Evolutionary conservation across 2,797 vertebrate genomes (phyloP).

Genomic region (Gymnopithys bicolor): DNA sequence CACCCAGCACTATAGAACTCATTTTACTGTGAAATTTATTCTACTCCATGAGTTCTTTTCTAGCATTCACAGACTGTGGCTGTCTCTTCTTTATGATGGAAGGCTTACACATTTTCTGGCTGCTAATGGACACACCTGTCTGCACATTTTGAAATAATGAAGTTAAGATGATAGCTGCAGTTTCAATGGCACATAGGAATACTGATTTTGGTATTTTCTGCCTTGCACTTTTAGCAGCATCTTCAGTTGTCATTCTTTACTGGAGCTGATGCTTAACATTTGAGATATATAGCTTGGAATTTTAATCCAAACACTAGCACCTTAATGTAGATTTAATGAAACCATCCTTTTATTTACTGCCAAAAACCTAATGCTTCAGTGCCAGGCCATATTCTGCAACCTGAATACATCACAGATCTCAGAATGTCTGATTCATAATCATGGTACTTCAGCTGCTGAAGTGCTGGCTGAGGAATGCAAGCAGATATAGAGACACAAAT

Average conservation of each 20-base stretch:
- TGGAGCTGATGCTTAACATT: neutral
- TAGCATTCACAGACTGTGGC: neutral
- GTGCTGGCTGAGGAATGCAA: neutral
- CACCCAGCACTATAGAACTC: neutral
- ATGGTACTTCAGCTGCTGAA: neutral
- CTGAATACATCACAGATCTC: neutral
- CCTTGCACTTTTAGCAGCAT: neutral
- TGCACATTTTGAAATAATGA: neutral
- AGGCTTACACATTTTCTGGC: slow-evolving; percentile 3
- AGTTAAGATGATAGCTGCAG: neutral
- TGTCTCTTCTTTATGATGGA: neutral
- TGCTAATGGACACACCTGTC: neutral
- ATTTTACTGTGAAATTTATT: neutral
- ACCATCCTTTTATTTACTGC: neutral
- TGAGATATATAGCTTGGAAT: neutral
- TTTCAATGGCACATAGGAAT: neutral
- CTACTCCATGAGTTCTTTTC: neutral
- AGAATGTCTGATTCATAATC: slow-evolving; percentile 3
- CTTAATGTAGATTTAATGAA: neutral
- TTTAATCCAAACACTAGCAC: slow-evolving; percentile 11
- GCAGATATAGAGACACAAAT: neutral
- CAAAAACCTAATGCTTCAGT: neutral
- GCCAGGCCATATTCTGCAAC: neutral
- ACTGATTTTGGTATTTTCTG: neutral
- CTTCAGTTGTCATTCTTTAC: neutral